Percentiles rank a stretch among this genome's conserved stretches.
Conservation (phyloP, 2,797 vertebrate genomes). For the Notoglanidium macrostoma region DNA sequence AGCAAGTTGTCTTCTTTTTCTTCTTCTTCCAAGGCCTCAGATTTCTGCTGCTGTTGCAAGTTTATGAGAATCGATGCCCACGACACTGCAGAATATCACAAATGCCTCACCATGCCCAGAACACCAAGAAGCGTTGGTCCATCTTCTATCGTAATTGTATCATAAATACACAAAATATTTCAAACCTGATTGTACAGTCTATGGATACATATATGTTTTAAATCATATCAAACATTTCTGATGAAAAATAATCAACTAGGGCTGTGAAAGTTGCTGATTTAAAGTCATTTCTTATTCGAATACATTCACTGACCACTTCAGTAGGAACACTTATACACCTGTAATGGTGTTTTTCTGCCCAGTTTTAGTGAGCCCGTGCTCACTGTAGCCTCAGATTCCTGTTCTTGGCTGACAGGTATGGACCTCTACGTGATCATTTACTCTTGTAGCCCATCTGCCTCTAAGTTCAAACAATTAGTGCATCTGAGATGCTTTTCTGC, state of each 20-base stretch:
- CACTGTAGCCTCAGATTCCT: neutral
- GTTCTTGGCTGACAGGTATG: neutral
- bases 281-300: neutral
- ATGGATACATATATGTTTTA: no score
- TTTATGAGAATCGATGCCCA: neutral
- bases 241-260: no score
- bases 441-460: neutral
- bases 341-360: neutral
- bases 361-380: neutral
- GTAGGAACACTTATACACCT: neutral
- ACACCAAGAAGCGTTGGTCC: neutral
- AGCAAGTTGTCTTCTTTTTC: neutral
- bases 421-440: neutral
- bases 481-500: neutral
- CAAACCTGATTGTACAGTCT: no score
- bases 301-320: neutral
- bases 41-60: neutral
- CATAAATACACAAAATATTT: no score
- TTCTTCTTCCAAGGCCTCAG: neutral
- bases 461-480: neutral
- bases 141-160: neutral
- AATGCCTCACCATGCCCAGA: neutral
- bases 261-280: neutral
- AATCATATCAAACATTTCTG: no score
- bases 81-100: neutral